These are phyloP conservation scores for Riparia riparia DNA, from an alignment of 2,113 vertebrate species.

Conservation along the genomic window DNA sequence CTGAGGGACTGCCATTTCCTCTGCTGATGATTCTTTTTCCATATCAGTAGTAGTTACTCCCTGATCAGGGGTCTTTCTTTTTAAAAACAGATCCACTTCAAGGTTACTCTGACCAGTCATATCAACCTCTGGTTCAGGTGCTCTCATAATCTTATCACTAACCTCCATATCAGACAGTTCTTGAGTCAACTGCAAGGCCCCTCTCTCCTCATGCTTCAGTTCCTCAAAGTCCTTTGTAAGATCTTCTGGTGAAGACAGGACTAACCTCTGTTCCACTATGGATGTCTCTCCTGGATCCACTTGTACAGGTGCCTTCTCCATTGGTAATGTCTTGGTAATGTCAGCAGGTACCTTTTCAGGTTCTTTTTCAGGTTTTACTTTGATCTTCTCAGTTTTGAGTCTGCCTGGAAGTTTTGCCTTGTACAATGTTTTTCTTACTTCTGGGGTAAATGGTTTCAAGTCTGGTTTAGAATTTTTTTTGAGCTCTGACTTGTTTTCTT, in stretches of 20 bases:
- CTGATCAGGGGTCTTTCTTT: conserved; percentile 69
- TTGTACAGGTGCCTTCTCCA: conserved; percentile 64
- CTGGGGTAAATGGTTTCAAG: conserved; percentile 93
- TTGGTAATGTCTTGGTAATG: conserved; percentile 68
- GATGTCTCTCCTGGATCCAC: conserved; percentile 52
- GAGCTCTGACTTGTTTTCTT: conserved; percentile 87
- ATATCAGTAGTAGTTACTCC: conserved; percentile 61
- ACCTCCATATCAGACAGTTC: not conserved
- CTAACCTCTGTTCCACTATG: conserved; percentile 80
- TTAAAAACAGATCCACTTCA: conserved; percentile 35
- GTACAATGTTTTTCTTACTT: conserved; percentile 93
- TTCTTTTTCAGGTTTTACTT: conserved; percentile 83
- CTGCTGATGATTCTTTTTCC: conserved; percentile 66
- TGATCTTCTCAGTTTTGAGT: conserved; percentile 86
- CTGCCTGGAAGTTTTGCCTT: conserved; percentile 91
- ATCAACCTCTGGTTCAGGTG: conserved; percentile 18
- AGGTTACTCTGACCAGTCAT: not conserved
- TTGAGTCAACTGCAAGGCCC: conserved; percentile 21
- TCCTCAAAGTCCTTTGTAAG: conserved; percentile 96
- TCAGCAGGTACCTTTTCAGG: conserved; percentile 60
- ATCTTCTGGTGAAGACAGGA: conserved; percentile 94
- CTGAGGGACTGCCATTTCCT: conserved; percentile 58
- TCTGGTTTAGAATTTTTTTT: conserved; percentile 92
- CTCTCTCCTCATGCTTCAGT: conserved; percentile 84
- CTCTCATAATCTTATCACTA: conserved; percentile 27